Percentiles rank a stretch among this genome's conserved stretches.
phyloP scores from a whole-genome alignment of 2,888 invertebrate genomes.

The Catocala nupta region DNA sequence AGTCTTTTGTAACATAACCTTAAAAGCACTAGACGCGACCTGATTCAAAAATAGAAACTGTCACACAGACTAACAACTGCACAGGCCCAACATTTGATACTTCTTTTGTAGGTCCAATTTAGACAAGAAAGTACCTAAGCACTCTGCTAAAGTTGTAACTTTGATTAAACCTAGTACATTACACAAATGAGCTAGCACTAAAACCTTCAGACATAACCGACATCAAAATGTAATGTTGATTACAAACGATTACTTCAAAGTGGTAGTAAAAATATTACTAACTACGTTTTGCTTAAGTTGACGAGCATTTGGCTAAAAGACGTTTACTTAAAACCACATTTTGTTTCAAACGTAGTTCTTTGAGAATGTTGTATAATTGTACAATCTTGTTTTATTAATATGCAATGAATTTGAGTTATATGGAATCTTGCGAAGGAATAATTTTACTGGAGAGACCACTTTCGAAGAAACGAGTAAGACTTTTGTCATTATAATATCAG shows the following conservation, averaged over 20 bases:
- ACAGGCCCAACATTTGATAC: too few relatives aligned
- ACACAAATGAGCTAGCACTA: slow-evolving; percentile 2
- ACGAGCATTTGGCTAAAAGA: slow-evolving; percentile 9
- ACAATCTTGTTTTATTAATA: too few relatives aligned
- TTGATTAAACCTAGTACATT: slow-evolving; percentile 8
- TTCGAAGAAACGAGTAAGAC: too few relatives aligned
- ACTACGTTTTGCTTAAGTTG: slow-evolving; percentile 11
- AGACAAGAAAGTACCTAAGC: background rate
- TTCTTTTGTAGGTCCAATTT: background rate
- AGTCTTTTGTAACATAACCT: slow-evolving; percentile 14
- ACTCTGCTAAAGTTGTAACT: slow-evolving; percentile 3
- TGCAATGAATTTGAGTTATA: too few relatives aligned
- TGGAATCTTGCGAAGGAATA: too few relatives aligned
- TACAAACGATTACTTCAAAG: slow-evolving; percentile 15
- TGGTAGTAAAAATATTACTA: slow-evolving; percentile 11
- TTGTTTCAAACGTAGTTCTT: background rate
- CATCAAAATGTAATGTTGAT: slow-evolving; percentile 14
- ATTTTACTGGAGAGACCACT: too few relatives aligned
- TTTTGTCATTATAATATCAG: too few relatives aligned
- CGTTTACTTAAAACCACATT: slow-evolving; percentile 8
- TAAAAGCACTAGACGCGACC: slow-evolving; percentile 20
- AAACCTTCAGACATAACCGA: slow-evolving; percentile 8
- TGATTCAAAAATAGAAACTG: slow-evolving; percentile 21
- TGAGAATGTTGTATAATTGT: too few relatives aligned
- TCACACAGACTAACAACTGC: background rate